Conservation (phyloP, 2,797 vertebrate species). For the Pipistrellus nathusii region DNA sequence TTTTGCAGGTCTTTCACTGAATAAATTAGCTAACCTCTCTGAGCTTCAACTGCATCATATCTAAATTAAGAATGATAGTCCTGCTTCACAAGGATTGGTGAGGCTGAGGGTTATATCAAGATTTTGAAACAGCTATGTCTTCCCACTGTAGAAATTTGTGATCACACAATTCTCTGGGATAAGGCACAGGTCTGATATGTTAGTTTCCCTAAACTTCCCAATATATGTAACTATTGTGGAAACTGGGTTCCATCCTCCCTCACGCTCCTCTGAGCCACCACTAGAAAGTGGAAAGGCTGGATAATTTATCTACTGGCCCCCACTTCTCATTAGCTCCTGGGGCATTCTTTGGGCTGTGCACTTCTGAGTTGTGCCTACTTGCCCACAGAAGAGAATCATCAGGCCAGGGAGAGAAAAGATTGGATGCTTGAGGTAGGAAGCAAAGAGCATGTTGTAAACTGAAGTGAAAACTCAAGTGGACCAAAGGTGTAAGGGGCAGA, state of each 20-base stretch:
- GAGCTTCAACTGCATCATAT: background rate
- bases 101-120: background rate
- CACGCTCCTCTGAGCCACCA: background rate
- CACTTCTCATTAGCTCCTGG: background rate
- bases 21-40: background rate
- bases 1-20: background rate
- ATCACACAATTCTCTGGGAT: no score
- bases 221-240: background rate
- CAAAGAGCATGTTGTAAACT: background rate
- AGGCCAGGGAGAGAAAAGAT: background rate
- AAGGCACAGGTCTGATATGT: background rate
- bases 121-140: background rate
- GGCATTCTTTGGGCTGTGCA: rapidly evolving
- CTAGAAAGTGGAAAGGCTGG: background rate
- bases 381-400: background rate
- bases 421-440: background rate
- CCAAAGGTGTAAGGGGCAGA: background rate
- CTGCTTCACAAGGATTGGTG: background rate
- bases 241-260: background rate
- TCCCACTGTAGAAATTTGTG: background rate
- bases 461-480: background rate
- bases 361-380: background rate
- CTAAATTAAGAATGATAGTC: background rate
- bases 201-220: background rate
- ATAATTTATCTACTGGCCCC: background rate